phyloP scores from a whole-genome alignment of 2,888 invertebrate genomes.

The Tipula helvola region DNA sequence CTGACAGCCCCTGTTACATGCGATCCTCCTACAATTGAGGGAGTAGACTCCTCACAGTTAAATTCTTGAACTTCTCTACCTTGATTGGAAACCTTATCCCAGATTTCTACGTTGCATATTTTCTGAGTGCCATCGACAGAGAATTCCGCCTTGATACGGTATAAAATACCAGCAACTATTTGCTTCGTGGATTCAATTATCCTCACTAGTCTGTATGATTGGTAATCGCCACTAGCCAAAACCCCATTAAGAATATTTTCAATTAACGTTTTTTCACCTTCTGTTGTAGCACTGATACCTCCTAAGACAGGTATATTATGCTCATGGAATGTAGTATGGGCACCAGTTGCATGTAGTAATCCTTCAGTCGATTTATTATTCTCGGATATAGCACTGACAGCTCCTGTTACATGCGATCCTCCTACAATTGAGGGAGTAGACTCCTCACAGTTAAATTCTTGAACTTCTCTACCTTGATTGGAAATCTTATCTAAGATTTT shows the following conservation, averaged over 20 bases:
- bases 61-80: background rate
- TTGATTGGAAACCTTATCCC: constrained; percentile 29
- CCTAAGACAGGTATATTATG: background rate
- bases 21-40: background rate
- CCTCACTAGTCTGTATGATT: constrained; percentile 22
- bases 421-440: too few relatives aligned
- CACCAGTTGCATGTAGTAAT: too few relatives aligned
- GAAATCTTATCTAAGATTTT: background rate
- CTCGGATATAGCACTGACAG: too few relatives aligned
- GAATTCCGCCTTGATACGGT: constrained; percentile 29
- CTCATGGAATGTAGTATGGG: background rate
- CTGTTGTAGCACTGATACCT: background rate
- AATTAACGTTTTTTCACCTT: background rate
- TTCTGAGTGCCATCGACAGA: constrained; percentile 34
- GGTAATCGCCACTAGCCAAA: background rate
- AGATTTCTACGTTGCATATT: constrained; percentile 34
- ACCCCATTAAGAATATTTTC: background rate
- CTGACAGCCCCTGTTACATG: background rate
- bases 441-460: background rate
- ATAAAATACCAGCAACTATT: constrained; percentile 41
- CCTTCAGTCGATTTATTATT: too few relatives aligned
- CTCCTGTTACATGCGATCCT: too few relatives aligned
- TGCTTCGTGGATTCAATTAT: constrained; percentile 36
- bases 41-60: background rate
- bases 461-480: background rate